Base-by-base conservation (phyloP, 1,140 invertebrate genomes). In the Aradophagus sp. region DNA sequence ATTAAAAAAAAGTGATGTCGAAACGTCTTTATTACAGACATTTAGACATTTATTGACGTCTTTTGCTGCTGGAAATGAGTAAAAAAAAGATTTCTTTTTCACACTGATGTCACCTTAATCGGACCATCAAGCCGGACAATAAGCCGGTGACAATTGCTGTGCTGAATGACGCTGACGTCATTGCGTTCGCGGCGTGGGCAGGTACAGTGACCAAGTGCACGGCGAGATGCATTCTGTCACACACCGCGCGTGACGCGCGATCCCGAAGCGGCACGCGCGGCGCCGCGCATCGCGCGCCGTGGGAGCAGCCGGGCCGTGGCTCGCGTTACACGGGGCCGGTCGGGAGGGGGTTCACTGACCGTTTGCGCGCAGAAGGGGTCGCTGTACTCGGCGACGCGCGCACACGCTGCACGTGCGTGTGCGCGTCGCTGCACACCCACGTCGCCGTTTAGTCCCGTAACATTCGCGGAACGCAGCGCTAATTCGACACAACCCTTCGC, bases 381-480 rank as follows among this genome's bases (percentile, higher is more conserved):
- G 82, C 78, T 79, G 83, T 80, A 86, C 84, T 84, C 80, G 72
- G 73, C 74, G 66, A 55, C 48, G 48, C 71, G 68, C 74, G 75
- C 71, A 45, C 65, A 67, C 66, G 65, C 44, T 73, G 75, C 72
- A 79, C 61, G 63, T 73, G 66, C 68, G 65, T 73, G 56, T 61
- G 20, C 70, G n/a, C 77, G 66, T 76, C 70, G 75, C 70, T 81
- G 79, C 78, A 84, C 83, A 84, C 83, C 83, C 83, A 84, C 84
- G 82, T 85, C 77, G 79, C 78, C 77, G 82, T 83, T 79, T 79
- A 78, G 81, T 86, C 82, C 84, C 84, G 84, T 86, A 86, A 86
- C 77, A 80, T 85, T 86, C 84, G 81, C 78, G 77, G 84, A 85
- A 85, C 72, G 74, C 61, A 44, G 45, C 34, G 42, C 73, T 65